phyloP scores from a whole-genome alignment of 2,113 vertebrate genomes.

The Callaeas wilsoni region DNA sequence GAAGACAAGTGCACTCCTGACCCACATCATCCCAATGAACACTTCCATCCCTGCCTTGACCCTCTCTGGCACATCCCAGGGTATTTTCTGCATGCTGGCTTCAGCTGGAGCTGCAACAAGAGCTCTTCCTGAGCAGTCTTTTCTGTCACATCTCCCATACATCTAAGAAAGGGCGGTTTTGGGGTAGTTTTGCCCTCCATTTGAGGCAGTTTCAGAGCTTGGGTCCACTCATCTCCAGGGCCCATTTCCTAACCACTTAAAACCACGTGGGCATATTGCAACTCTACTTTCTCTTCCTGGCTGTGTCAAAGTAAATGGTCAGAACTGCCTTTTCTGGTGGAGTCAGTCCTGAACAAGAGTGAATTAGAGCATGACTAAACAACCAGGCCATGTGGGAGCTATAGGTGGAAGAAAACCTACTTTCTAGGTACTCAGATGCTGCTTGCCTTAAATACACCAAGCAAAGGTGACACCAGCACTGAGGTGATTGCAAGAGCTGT shows the following conservation, averaged over 20 bases:
- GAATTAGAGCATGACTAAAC: slow-evolving; percentile 60
- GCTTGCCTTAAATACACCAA: background rate
- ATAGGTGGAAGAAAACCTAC: slow-evolving; percentile 30
- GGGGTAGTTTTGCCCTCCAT: background rate
- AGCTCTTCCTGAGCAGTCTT: background rate
- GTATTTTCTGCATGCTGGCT: background rate
- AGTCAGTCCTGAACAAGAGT: background rate
- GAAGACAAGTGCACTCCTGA: background rate
- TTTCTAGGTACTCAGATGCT: slow-evolving; percentile 31
- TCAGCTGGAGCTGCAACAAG: background rate
- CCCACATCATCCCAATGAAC: background rate
- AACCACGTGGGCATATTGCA: background rate
- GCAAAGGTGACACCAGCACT: background rate
- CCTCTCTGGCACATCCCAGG: background rate
- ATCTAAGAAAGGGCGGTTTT: background rate
- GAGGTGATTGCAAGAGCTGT: background rate
- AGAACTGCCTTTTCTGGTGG: background rate
- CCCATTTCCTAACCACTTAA: background rate
- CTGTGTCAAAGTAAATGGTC: background rate
- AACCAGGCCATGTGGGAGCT: background rate
- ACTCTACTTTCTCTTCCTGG: background rate
- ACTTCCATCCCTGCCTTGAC: background rate
- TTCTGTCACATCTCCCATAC: fast-evolving
- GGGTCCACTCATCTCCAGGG: background rate
- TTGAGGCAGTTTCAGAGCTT: background rate